These are phyloP conservation scores for Trematocara stigmaticum DNA, from an alignment of 2,113 vertebrate genomes.

Conservation along the genomic window DNA sequence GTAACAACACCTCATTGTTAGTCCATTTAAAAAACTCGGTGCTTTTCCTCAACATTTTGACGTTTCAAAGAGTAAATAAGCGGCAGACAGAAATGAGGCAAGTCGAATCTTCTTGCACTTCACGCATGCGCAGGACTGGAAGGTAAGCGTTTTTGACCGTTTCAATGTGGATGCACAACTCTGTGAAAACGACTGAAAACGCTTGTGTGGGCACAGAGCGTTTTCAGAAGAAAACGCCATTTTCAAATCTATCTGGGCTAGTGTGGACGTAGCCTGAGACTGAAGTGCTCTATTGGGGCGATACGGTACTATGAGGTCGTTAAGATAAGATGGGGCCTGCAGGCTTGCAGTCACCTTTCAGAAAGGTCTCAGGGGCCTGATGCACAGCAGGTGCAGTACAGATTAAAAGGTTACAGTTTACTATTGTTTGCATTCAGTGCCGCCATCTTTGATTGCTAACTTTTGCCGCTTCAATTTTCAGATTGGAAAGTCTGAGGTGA, in stretches of 20 bases:
- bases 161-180: neutral
- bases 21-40: neutral
- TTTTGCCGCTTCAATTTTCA: neutral
- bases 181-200: rapidly evolving
- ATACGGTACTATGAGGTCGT: rapidly evolving
- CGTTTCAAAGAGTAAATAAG: neutral
- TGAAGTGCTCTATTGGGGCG: neutral
- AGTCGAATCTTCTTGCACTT: rapidly evolving
- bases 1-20: neutral
- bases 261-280: neutral
- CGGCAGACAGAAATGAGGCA: neutral
- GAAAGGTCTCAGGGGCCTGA: rapidly evolving
- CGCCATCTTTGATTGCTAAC: neutral
- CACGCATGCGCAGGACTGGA: neutral
- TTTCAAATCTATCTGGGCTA: neutral
- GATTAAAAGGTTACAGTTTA: neutral
- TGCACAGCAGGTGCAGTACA: neutral
- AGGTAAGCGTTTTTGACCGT: neutral
- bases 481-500: neutral
- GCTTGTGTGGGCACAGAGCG: rapidly evolving
- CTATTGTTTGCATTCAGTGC: neutral
- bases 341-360: neutral
- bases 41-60: neutral
- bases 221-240: rapidly evolving
- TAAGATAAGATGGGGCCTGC: neutral